phyloP scores from a whole-genome alignment of 2,113 vertebrate species.

The Urocitellus parryii region DNA sequence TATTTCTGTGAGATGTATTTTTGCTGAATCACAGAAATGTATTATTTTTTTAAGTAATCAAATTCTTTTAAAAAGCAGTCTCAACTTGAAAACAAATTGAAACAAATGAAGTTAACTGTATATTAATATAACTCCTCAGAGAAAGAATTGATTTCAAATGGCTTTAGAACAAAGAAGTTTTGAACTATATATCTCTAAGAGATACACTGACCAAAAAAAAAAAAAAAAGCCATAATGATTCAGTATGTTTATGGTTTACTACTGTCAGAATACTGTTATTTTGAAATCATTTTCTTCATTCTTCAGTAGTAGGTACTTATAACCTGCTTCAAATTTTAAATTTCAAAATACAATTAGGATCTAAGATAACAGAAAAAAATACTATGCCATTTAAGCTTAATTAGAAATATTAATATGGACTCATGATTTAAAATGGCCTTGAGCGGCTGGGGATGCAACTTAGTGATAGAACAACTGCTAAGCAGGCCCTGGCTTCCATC shows the following conservation, averaged over 20 bases:
- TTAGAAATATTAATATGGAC: constrained; percentile 32
- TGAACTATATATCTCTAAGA: not conserved
- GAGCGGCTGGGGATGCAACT: too few species aligned
- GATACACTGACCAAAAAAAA: not conserved
- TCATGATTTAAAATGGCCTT: not conserved
- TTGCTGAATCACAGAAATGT: not conserved
- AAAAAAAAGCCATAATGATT: not conserved
- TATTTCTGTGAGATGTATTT: not conserved
- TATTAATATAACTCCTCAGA: constrained; percentile 42
- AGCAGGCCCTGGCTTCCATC: not conserved
- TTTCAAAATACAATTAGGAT: constrained; percentile 22
- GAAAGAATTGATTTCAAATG: constrained; percentile 19
- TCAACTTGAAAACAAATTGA: not conserved
- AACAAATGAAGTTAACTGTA: constrained; percentile 13
- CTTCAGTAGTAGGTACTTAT: not conserved
- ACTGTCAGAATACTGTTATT: not conserved
- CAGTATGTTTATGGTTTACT: not conserved
- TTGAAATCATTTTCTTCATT: constrained; percentile 25
- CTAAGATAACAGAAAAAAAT: constrained; percentile 33
- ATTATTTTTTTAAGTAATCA: too few species aligned
- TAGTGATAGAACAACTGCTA: too few species aligned
- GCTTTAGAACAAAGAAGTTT: not conserved
- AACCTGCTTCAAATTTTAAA: constrained; percentile 18
- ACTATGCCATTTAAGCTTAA: not conserved
- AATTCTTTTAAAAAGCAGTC: too few species aligned